phyloP scores from a whole-genome alignment of 1,140 invertebrate genomes.

The Drosophila bocki region DNA sequence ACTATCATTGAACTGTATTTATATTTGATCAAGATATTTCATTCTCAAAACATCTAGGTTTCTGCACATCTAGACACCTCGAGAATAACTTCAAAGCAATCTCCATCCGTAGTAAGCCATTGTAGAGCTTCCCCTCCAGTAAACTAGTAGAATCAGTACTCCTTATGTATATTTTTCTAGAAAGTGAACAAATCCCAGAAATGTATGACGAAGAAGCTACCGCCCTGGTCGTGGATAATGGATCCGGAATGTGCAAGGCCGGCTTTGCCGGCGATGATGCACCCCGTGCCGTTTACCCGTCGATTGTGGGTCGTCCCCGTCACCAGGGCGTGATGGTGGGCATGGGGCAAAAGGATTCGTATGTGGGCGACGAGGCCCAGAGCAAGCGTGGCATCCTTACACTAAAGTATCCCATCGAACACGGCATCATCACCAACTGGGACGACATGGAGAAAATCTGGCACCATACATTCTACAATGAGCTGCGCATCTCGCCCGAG shows the following conservation, averaged over 20 bases:
- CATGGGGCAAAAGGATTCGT: slow-evolving; percentile 13
- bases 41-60: neutral
- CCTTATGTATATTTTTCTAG: neutral
- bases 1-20: too few species aligned
- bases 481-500: slow-evolving; percentile 4
- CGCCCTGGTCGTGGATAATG: slow-evolving; percentile 8
- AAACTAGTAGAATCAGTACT: neutral
- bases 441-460: slow-evolving; percentile 17
- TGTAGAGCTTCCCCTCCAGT: neutral
- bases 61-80: neutral
- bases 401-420: slow-evolving; percentile 9
- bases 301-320: slow-evolving; percentile 11
- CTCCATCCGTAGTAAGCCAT: neutral
- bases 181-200: neutral
- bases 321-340: slow-evolving; percentile 15
- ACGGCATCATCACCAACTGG: slow-evolving; percentile 9
- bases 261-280: slow-evolving; percentile 10
- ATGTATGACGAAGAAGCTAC: slow-evolving; percentile 8
- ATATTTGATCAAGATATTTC: too few species aligned
- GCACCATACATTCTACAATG: slow-evolving; percentile 12
- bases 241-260: slow-evolving; percentile 11
- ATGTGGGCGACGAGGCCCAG: slow-evolving; percentile 8
- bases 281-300: neutral
- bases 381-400: slow-evolving; percentile 9
- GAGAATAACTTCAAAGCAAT: neutral